Conservation (phyloP, 1,140 invertebrate genomes). For the Mizuhopecten yessoensis region DNA sequence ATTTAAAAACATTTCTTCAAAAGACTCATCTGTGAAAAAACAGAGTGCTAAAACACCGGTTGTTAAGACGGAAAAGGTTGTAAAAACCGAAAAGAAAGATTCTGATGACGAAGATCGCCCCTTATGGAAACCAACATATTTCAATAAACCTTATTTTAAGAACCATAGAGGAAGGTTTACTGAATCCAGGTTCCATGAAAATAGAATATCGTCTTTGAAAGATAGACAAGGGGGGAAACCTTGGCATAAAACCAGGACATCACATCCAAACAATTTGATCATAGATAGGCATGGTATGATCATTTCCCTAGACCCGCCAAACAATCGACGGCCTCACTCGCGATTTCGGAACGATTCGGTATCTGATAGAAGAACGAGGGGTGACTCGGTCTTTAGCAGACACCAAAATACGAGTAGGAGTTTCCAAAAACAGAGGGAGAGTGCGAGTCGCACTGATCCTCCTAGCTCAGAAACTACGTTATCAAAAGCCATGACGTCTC, state of each 20-base stretch:
- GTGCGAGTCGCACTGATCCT: background rate
- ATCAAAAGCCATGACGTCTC: slow-evolving; percentile 50
- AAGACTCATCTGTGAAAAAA: background rate
- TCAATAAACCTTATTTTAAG: background rate
- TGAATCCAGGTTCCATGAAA: background rate
- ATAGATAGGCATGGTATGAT: slow-evolving; percentile 34
- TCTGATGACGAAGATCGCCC: background rate
- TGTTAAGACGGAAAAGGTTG: background rate
- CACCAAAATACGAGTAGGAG: background rate
- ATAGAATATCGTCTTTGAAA: background rate
- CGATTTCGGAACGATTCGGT: background rate
- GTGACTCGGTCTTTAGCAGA: background rate
- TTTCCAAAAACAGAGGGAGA: background rate
- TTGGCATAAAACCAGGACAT: background rate
- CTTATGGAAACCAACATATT: background rate
- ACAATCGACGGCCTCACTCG: background rate
- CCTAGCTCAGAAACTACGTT: slow-evolving; percentile 27
- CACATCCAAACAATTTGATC: background rate
- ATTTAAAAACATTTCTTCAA: background rate
- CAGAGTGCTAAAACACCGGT: background rate
- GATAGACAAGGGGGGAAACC: background rate
- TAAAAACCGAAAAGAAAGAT: background rate
- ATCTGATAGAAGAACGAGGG: background rate
- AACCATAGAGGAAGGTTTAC: background rate
- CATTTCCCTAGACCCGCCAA: background rate